Base-by-base conservation (phyloP, 2,888 invertebrate species). In the Eilema caniola region DNA sequence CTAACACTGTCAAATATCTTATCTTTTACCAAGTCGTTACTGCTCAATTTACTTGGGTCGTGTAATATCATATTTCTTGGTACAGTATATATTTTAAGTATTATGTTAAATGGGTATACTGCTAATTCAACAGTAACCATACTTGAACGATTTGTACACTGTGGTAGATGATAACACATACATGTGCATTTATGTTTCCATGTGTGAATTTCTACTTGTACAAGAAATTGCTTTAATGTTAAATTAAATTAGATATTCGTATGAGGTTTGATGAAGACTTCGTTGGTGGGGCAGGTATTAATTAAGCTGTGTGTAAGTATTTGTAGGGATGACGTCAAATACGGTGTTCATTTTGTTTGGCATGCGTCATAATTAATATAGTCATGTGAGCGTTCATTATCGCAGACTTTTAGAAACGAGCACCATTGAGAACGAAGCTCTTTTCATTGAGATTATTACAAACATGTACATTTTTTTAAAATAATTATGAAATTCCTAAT, bases 161-260 rank as follows among this genome's bases (percentile, higher is more conserved):
- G 72, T 70, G 74, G 11, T 25, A 31, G 74, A 66, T 33, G 25
- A 75, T 76, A 7, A 53, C 66, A 56, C 67, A 62, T 33, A 61
- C n/a, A 47, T 69, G 25, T 24, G 57, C 70, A 73, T 73, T 68
- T 70, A 76, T 64, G 66, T 70, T 47, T 66, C 63, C 25, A 56
- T 47, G 63, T 71, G 61, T 69, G 74, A 63, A 60, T 24, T 90
- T 90, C 90, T 86, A 88, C 86, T 85, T 83, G 81, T 88, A 90
- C 90, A 91, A 85, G 89, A 91, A 92, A 92, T 92, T 89, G 92
- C 92, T 93, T 92, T 92, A 89, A 88, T 90, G 89, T 88, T 83
- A 86, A 90, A 93, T 93, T 91, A 89, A 92, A 93, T 93, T 91
- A 90, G 85, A 87, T 89, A 90, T 91, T 90, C 90, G 89, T 89